Evolutionary conservation across 2,888 invertebrate species (phyloP).

Genomic region (Nyleta sp.): DNA sequence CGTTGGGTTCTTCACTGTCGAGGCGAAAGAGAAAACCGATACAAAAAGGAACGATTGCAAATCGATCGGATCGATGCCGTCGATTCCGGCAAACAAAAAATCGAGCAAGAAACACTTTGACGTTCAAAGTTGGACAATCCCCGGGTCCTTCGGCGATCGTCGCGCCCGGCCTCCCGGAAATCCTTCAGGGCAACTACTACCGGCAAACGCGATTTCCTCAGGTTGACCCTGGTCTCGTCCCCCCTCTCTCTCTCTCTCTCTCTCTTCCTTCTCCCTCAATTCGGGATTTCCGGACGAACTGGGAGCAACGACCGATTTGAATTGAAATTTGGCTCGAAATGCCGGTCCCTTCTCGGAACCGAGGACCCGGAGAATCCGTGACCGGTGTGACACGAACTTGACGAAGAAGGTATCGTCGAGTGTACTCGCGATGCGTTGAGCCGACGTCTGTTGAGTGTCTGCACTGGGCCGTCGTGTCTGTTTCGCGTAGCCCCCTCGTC

Average conservation of each 20-base stretch:
- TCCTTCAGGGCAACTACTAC: slow-evolving; percentile 7
- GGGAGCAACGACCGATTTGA: slow-evolving; percentile 22
- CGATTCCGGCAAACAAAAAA: neutral
- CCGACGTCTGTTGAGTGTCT: slow-evolving; percentile 73
- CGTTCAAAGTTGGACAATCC: neutral
- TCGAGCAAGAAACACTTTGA: slow-evolving; percentile 3
- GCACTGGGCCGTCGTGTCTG: slow-evolving; percentile 66
- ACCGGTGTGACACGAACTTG: slow-evolving; percentile 37
- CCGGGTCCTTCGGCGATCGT: slow-evolving; percentile 12
- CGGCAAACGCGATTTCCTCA: slow-evolving; percentile 11
- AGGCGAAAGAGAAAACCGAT: neutral
- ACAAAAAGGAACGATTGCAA: neutral
- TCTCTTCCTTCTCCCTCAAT: too few species aligned
- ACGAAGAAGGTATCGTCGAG: slow-evolving; percentile 10
- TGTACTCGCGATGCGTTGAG: slow-evolving; percentile 66
- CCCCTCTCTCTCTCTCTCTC: too few species aligned
- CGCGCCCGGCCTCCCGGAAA: slow-evolving; percentile 11
- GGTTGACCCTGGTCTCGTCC: slow-evolving; percentile 14
- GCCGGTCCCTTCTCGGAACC: neutral
- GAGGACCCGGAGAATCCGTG: slow-evolving; percentile 10
- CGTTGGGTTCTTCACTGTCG: slow-evolving; percentile 32
- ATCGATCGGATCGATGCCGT: neutral
- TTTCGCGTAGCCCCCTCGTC: slow-evolving; percentile 67
- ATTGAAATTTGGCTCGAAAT: neutral
- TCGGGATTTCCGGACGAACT: slow-evolving; percentile 18